These are phyloP conservation scores for Eidolon helvum DNA, from an alignment of 2,113 vertebrate species.

Conservation along the genomic window DNA sequence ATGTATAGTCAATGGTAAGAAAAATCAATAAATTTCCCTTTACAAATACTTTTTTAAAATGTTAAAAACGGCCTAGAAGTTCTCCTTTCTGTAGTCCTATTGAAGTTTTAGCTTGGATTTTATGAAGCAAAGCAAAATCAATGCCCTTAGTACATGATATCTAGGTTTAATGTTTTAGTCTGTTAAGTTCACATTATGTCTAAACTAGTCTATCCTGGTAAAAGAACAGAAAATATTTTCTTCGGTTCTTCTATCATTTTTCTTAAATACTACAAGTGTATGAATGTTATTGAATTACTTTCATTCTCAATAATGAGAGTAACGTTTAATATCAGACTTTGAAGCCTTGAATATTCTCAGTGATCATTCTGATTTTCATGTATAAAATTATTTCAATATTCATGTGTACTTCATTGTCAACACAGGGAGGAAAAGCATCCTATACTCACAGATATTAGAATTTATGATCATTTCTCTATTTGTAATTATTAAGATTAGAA, in stretches of 20 bases:
- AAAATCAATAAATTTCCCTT: neutral
- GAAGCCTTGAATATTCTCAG: slow-evolving; percentile 42
- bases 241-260: slow-evolving; percentile 28
- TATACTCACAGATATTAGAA: slow-evolving; percentile 20
- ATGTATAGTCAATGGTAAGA: neutral
- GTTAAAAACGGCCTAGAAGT: neutral
- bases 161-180: neutral
- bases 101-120: neutral
- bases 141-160: neutral
- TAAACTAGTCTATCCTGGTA: neutral
- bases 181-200: neutral
- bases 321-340: slow-evolving; percentile 69
- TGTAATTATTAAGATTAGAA: neutral
- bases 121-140: neutral
- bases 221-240: neutral
- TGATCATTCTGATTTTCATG: slow-evolving; percentile 55
- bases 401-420: slow-evolving; percentile 50
- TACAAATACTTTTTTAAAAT: neutral
- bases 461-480: slow-evolving; percentile 59
- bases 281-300: slow-evolving; percentile 64
- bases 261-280: slow-evolving; percentile 13
- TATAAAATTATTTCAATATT: slow-evolving; percentile 55
- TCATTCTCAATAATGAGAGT: slow-evolving; percentile 53
- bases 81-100: neutral
- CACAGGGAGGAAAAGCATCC: slow-evolving; percentile 56